These are phyloP conservation scores for Argyrosomus japonicus DNA, from an alignment of 2,113 vertebrate genomes.

Conservation along the genomic window DNA sequence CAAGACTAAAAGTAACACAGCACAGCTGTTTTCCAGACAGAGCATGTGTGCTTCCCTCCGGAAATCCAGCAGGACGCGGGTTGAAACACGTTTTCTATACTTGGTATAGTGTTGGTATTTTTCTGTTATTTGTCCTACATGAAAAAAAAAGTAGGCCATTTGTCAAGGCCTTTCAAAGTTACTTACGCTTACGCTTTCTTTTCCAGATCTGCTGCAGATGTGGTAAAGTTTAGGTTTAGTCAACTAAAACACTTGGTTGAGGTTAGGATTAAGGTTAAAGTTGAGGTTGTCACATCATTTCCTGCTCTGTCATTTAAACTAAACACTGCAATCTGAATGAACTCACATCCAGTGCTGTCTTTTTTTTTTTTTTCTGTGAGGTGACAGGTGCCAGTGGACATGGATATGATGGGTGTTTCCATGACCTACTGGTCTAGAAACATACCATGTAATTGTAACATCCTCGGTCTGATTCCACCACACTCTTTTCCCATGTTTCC, in stretches of 20 bases:
- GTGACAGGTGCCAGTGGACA: background rate
- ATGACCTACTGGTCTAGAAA: background rate
- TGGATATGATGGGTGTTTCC: background rate
- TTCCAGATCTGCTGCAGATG: background rate
- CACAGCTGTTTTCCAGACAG: conserved; percentile 59
- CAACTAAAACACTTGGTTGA: background rate
- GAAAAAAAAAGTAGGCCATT: conserved; percentile 1
- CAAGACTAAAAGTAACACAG: conserved; percentile 38
- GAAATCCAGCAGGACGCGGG: conserved; percentile 13
- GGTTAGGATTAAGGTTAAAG: background rate
- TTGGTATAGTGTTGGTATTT: conserved; percentile 4
- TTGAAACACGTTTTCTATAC: conserved; percentile 27
- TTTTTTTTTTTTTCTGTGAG: background rate
- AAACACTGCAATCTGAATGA: background rate
- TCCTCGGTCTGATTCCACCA: background rate
- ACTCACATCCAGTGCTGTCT: too few species aligned
- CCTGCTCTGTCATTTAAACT: background rate
- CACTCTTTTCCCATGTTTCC: background rate
- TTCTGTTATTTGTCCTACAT: conserved; percentile 22
- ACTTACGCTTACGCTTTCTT: background rate
- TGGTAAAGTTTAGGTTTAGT: background rate
- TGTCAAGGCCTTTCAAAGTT: background rate
- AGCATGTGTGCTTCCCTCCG: conserved; percentile 43
- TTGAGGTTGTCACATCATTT: background rate
- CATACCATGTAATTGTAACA: background rate